Base-by-base conservation (phyloP, 2,888 invertebrate genomes). In the Cephus nigrinus region DNA sequence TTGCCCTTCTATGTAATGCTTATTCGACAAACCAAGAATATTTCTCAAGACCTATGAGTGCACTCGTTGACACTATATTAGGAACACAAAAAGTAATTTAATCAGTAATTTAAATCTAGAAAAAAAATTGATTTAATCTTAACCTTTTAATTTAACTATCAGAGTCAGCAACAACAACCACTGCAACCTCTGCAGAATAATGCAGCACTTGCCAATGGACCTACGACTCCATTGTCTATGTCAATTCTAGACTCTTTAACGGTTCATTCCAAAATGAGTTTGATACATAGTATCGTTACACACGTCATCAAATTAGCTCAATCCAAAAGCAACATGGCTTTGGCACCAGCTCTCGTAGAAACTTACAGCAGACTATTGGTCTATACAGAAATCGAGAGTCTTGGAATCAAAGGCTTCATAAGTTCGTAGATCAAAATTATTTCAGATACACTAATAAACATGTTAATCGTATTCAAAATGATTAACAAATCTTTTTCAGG, bases 371-470 rank as follows among this genome's bases (percentile, higher is more conserved):
- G 98, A 75, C 92, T 99, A 30, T 92, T 99, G 76, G 98, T 98
- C 0, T 99, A 99, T 88, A 98, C 98, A 12, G 99, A 99, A 93
- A 98, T 98, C 77, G 99, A 99, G 91, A 97, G 98, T 30, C 93
- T 99, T 75, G 98, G 99, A 40, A 98, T 99, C 81, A 99, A 99
- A 92, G 98, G 98, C 76, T 98, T 98, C 91, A 96, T 98, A 84
- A 96, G 97, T 96, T 92, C 93, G 94, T 93, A 80, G 32, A 32
- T 12, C 68, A 30, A 74, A 75, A 74, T 75, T 32, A 76, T n/a
- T 34, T 69, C 32, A 9, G 11, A 31, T 36, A 11, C 40, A 73
- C 73, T 23, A 30, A 15, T 76, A 68, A 34, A 69, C 35, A 75
- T 31, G 36, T 71, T 77, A 69, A 55, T 75, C 40, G 68, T 75